Percentiles rank a stretch among this genome's conserved stretches.
Conservation (phyloP, 2,797 vertebrate species). For the Coendou prehensilis region DNA sequence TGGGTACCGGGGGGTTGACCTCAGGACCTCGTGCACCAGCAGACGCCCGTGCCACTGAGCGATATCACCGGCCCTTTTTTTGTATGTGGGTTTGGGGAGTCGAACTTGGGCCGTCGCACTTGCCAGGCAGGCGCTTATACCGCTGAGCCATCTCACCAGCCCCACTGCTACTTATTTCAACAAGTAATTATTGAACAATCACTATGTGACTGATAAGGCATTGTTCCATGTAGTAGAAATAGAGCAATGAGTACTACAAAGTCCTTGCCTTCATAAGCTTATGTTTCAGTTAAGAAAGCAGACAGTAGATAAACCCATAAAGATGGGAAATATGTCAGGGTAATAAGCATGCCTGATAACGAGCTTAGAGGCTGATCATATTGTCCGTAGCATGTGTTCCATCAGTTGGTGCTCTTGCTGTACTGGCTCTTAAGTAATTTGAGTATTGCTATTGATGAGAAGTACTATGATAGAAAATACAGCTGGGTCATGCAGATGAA, state of each 20-base stretch:
- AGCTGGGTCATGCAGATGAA: neutral
- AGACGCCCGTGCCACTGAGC: too few species aligned
- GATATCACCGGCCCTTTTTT: too few species aligned
- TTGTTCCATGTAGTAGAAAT: neutral
- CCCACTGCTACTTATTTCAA: conserved; percentile 32
- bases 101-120: too few species aligned
- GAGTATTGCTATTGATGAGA: neutral
- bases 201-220: neutral
- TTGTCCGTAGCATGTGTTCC: neutral
- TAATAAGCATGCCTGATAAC: neutral
- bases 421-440: conserved; percentile 15
- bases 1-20: too few species aligned
- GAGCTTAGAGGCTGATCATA: neutral
- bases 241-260: neutral
- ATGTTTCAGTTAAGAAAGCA: conserved; percentile 3
- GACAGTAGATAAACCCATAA: neutral
- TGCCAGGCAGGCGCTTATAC: too few species aligned
- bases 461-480: neutral
- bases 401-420: neutral
- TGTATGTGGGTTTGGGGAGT: too few species aligned
- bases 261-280: neutral
- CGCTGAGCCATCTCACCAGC: too few species aligned
- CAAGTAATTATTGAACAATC: neutral
- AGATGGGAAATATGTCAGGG: neutral
- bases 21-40: too few species aligned